Evolutionary conservation across 2,113 vertebrate genomes (phyloP).

Genomic region (Vireo altiloquus): DNA sequence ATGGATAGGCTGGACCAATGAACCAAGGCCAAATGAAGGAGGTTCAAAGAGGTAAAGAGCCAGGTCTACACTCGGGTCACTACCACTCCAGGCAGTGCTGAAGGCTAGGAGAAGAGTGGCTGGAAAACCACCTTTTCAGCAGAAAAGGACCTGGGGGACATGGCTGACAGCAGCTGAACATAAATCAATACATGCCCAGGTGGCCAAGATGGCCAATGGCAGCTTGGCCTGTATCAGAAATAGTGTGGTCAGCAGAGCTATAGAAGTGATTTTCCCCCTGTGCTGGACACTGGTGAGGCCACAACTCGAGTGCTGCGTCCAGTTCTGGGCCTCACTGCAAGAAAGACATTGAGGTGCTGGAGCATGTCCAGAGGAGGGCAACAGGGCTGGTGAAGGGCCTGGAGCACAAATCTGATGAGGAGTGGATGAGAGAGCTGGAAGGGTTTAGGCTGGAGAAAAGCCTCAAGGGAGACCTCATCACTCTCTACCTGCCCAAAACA

Average conservation of each 20-base stretch:
- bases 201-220: background rate
- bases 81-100: background rate
- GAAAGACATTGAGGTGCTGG: background rate
- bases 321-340: background rate
- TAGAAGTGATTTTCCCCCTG: background rate
- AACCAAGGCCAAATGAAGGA: background rate
- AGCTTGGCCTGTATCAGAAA: background rate
- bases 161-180: background rate
- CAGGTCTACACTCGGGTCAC: background rate
- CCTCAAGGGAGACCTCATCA: background rate
- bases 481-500: background rate
- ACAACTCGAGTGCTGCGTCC: fast-evolving
- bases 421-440: background rate
- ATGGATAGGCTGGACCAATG: background rate
- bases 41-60: background rate
- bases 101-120: background rate
- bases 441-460: background rate
- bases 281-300: background rate
- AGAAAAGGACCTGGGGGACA: background rate
- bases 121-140: background rate
- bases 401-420: background rate
- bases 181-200: background rate
- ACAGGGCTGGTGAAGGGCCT: too few species aligned
- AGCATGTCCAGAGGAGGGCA: background rate
- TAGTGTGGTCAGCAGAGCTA: background rate